These are phyloP conservation scores for Mobula hypostoma DNA, from an alignment of 2,113 vertebrate species.

Conservation along the genomic window DNA sequence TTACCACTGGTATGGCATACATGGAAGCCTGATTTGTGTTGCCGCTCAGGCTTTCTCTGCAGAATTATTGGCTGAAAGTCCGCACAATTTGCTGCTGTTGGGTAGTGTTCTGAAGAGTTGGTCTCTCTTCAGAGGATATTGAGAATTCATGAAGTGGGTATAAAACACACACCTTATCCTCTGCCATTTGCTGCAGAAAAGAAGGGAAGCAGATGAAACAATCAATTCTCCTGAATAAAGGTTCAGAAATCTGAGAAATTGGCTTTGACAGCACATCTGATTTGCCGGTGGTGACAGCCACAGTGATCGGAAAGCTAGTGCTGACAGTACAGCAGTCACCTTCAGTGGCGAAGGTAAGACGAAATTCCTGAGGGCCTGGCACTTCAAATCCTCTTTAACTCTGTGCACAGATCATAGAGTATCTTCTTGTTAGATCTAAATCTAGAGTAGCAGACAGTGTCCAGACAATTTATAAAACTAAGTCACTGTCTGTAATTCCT, in stretches of 20 bases:
- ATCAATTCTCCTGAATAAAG: neutral
- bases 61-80: no score
- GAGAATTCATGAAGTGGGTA: neutral
- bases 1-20: no score
- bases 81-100: no score
- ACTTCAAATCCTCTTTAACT: slow-evolving; percentile 33
- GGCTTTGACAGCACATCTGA: neutral
- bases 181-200: neutral
- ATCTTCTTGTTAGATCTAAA: slow-evolving; percentile 37
- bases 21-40: no score
- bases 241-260: neutral
- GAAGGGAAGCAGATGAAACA: slow-evolving; percentile 20
- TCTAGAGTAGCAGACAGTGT: slow-evolving; percentile 29
- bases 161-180: neutral
- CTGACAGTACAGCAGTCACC: neutral
- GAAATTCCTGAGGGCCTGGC: slow-evolving; percentile 22
- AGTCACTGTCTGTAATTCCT: slow-evolving; percentile 26
- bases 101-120: no score
- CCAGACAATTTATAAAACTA: slow-evolving; percentile 25
- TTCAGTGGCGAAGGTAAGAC: neutral
- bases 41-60: no score
- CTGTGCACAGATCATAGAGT: slow-evolving; percentile 19
- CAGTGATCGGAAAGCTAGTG: neutral
- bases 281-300: neutral
- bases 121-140: neutral